Base-by-base conservation (phyloP, 1,140 invertebrate genomes). In the Trichomalopsis sarcophagae region DNA sequence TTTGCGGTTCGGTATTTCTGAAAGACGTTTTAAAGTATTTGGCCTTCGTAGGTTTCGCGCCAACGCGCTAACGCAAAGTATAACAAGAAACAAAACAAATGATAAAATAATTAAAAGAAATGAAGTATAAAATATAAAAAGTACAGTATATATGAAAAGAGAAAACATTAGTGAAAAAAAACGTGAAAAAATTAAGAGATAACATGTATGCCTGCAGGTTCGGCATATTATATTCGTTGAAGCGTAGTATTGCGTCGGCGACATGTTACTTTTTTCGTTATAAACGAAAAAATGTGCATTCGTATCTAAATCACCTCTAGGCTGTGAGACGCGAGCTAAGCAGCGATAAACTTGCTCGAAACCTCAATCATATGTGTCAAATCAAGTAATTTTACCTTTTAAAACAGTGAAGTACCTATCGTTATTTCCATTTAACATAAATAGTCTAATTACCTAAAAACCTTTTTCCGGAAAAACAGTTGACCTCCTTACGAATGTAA, bases 361-460 rank as follows among this genome's bases (percentile, higher is more conserved):
- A 92, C 91, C 91, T 91, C 90, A 92, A 92, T 91, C 90, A 90
- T 90, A 91, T 92, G 91, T 92, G 91, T 92, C 91, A 92, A 92
- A 92, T 91, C 88, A 90, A 89, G 87, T 90, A 89, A 90, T 87
- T 90, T 87, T 91, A 92, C 89, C 88, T 90, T 91, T 88, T 89
- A 91, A 83, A 84, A 81, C 62, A 85, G 11, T 85, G 17, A 62
- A 86, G 84, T 89, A 90, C 88, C 87, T 89, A 89, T 87, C 17
- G 30, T 82, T 40, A 80, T 85, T 81, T 82, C 82, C 84, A 85
- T 78, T 62, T 78, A 50, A 76, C 36, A 75, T 66, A 75, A 88
- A 82, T 86, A 87, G 73, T 83, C 66, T 47, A 84, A 82, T 82
- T 69, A 78, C 68, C 30, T 80, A 40, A 50, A 13, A 75, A 10